These are phyloP conservation scores for Agrochola lota DNA, from an alignment of 2,888 invertebrate species.

Conservation along the genomic window DNA sequence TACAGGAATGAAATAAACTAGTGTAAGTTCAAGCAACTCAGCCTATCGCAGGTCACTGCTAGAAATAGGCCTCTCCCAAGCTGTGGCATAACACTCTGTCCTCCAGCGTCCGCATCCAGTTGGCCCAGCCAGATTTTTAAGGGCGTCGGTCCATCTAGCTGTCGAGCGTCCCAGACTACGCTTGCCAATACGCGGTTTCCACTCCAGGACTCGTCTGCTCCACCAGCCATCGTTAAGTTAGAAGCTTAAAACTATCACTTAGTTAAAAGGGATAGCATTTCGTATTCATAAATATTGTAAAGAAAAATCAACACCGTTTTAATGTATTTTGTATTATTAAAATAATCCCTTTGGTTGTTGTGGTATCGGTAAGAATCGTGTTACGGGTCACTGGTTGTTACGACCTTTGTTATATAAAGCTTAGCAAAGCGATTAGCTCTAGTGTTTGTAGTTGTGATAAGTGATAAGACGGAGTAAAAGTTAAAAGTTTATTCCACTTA, in stretches of 20 bases:
- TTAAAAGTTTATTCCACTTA: slow-evolving; percentile 28
- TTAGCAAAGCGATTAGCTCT: slow-evolving; percentile 5
- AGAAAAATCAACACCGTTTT: neutral
- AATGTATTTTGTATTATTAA: neutral
- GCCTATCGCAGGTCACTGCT: too few species aligned
- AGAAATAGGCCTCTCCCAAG: too few species aligned
- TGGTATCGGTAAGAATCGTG: slow-evolving; percentile 2
- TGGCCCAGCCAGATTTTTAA: too few species aligned
- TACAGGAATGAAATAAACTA: neutral
- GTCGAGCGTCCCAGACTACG: too few species aligned
- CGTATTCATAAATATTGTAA: neutral
- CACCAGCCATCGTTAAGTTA: too few species aligned
- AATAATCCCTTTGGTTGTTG: neutral
- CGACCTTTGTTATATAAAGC: slow-evolving; percentile 4
- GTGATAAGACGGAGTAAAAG: slow-evolving; percentile 24
- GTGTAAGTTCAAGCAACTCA: too few species aligned
- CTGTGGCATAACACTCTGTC: too few species aligned
- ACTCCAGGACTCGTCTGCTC: too few species aligned
- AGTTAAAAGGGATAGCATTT: neutral
- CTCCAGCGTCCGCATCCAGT: too few species aligned
- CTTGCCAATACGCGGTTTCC: too few species aligned
- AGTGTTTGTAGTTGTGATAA: neutral
- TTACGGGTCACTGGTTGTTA: slow-evolving; percentile 1
- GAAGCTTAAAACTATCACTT: neutral
- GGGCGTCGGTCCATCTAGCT: too few species aligned